Evolutionary conservation across 1,140 invertebrate species (phyloP).

Genomic region (Neoseiulus cucumeris): DNA sequence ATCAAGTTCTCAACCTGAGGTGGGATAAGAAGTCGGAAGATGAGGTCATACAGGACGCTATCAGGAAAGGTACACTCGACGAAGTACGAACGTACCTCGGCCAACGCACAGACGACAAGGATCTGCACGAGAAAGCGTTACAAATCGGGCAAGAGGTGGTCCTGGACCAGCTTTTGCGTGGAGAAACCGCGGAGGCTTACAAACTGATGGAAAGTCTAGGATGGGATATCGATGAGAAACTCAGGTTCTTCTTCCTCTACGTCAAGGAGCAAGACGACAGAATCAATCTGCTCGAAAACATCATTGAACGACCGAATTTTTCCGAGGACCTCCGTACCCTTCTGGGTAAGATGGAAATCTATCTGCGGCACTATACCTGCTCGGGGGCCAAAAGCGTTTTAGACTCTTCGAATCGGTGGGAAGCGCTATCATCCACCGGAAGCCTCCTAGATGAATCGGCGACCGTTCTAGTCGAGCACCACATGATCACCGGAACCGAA

Average conservation of each 20-base stretch:
- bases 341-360: slow-evolving; percentile 3
- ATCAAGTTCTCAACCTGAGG: not conserved
- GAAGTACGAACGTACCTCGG: not conserved
- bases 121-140: not conserved
- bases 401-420: not conserved
- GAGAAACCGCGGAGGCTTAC: not conserved
- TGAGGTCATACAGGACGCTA: not conserved
- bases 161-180: not conserved
- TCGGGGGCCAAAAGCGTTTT: not conserved
- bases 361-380: not conserved
- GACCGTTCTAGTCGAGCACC: not conserved
- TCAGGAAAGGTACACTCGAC: not conserved
- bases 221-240: not conserved
- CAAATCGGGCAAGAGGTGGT: not conserved
- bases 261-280: not conserved
- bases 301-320: not conserved
- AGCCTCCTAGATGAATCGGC: not conserved
- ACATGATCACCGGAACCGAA: not conserved
- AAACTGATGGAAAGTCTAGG: slow-evolving; percentile 3
- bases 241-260: not conserved
- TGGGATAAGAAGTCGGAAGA: slow-evolving; percentile 1
- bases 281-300: not conserved
- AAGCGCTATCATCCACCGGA: not conserved
- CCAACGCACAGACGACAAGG: not conserved
- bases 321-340: not conserved